Percentiles rank a stretch among this genome's conserved stretches.
Evolutionary conservation across 2,797 vertebrate species (phyloP).

Genomic region (Phataginus tetradactyla): DNA sequence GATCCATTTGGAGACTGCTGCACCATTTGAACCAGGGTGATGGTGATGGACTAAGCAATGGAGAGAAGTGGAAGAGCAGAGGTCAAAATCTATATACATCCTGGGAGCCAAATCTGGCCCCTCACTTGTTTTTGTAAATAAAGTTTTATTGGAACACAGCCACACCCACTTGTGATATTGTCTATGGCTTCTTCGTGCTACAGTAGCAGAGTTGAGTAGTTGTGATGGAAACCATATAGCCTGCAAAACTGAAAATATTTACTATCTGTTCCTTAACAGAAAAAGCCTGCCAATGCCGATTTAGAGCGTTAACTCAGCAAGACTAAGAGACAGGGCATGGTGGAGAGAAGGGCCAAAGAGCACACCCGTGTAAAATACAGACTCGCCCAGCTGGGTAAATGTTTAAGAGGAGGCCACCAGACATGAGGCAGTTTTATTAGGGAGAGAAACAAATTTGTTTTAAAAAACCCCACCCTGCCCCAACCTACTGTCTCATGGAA

Average conservation of each 20-base stretch:
- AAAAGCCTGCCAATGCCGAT: background rate
- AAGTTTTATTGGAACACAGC: constrained; percentile 7
- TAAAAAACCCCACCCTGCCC: background rate
- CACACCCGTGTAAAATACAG: background rate
- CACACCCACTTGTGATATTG: background rate
- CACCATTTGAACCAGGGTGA: background rate
- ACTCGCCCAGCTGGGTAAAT: background rate
- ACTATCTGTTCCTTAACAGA: background rate
- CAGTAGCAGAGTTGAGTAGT: background rate
- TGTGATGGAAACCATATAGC: background rate
- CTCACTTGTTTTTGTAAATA: background rate
- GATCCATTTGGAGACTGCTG: background rate
- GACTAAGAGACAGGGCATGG: background rate
- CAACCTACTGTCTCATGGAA: background rate
- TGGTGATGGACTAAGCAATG: background rate
- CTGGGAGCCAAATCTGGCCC: background rate
- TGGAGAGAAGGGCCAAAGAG: background rate
- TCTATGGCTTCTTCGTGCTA: background rate
- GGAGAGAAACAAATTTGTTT: background rate
- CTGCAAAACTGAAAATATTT: background rate
- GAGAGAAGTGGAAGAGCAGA: background rate
- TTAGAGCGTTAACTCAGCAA: background rate
- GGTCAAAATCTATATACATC: background rate
- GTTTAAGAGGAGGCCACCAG: background rate
- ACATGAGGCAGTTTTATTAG: background rate